Evolutionary conservation across 2,797 vertebrate genomes (phyloP), one percentile per base, ranked within the genome.

Genomic region (Lepus oiostolus): DNA sequence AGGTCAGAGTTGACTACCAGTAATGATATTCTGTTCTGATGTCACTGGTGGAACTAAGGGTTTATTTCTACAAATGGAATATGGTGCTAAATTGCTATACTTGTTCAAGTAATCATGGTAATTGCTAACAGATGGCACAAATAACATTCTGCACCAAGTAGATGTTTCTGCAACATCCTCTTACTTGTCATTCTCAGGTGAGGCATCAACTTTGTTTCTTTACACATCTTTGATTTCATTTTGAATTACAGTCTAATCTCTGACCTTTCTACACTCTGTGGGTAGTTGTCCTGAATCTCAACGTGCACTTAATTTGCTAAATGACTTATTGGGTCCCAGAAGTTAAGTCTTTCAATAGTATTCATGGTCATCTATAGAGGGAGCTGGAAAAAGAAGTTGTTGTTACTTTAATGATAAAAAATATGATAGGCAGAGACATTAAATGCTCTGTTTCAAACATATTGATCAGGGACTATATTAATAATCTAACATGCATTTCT

Each of bases 41-140:
- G 32, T 26, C 32, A n/a, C n/a, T 60, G 21, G 30, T 42, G n/a
- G 58, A 26, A 90, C 54, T 85, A 54, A 52, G 74, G 12, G 1
- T 71, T 68, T 52, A 75, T 65, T 80, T 90, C 47, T 88, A 19
- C 10, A 92, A 71, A 80, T 68, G 32, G 3, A 77, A 85, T 7
- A 72, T 86, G 76, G 28, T 0, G 28, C 52, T 79, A 7, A 1
- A 77, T 79, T 81, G 32, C 47, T 93, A 13, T 81, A 26, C 38
- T 30, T 93, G 26, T 89, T 71, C 10, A 84, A 80, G 28, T 63
- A 75, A 82, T 93, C 32, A 63, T 10, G 65, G 68, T 88, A 54
- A 88, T 85, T 91, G 88, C 60, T 65, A 86, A 60, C 26, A 80
- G 54, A 84, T 70, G 67, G 72, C 28, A 93, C 19, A 85, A 32